Conservation (phyloP, 1,140 invertebrate genomes). For the Meteorus sp. region DNA sequence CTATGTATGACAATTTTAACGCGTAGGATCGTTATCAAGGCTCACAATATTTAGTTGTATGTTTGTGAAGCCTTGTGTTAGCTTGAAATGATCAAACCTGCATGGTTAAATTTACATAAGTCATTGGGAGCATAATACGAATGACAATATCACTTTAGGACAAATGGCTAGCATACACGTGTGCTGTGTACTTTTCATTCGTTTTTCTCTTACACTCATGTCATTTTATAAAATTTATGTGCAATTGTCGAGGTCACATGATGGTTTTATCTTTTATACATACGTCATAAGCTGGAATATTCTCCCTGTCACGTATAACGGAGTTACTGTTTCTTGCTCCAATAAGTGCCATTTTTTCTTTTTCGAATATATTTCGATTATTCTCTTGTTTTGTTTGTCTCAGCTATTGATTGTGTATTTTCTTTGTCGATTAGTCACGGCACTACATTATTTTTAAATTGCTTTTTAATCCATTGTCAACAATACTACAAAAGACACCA, state of each 20-base stretch:
- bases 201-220: neutral
- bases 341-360: conserved; percentile 55
- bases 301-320: conserved; percentile 63
- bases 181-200: neutral
- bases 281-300: conserved; percentile 64
- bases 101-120: conserved; percentile 11
- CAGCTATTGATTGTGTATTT: no score
- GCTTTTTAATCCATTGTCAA: no score
- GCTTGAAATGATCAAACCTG: neutral
- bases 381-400: no score
- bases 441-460: no score
- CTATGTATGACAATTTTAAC: conserved; percentile 3
- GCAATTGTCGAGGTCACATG: neutral
- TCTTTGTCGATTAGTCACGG: no score
- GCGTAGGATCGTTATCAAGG: conserved; percentile 23
- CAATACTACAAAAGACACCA: no score
- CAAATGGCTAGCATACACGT: neutral
- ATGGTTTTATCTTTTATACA: conserved; percentile 38
- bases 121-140: no score
- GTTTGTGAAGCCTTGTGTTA: neutral
- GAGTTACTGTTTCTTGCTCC: conserved; percentile 60
- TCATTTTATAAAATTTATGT: neutral
- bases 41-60: no score
- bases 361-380: conserved; percentile 32
- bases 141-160: neutral